Conservation (phyloP, 2,888 invertebrate species). For the Nebria brevicollis region DNA sequence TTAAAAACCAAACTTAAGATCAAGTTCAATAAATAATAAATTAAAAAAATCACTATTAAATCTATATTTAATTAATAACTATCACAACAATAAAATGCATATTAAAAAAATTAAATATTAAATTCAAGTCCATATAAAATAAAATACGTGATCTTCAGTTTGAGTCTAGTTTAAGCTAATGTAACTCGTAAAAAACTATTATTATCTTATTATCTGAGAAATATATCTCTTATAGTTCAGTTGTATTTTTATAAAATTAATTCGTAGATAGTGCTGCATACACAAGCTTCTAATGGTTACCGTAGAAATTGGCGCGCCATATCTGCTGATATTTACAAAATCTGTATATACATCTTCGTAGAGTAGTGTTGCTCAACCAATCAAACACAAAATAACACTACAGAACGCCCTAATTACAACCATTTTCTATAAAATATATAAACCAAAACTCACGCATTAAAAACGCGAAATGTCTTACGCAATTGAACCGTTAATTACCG, state of each 20-base stretch:
- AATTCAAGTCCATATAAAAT: too few species aligned
- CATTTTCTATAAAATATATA: not conserved
- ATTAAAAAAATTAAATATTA: too few species aligned
- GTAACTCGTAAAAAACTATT: not conserved
- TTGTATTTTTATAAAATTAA: not conserved
- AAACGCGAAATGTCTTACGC: too few species aligned
- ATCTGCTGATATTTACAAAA: not conserved
- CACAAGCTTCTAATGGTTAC: slow-evolving; percentile 8
- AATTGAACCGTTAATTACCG: too few species aligned
- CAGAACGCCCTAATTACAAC: not conserved
- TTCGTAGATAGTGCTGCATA: slow-evolving; percentile 16
- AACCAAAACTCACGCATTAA: too few species aligned
- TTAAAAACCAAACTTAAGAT: not conserved
- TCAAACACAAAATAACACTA: slow-evolving; percentile 6
- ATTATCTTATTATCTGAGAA: not conserved
- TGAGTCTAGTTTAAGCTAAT: not conserved
- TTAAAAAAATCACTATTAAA: too few species aligned
- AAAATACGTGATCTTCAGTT: not conserved
- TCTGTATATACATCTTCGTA: slow-evolving; percentile 13
- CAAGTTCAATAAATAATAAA: not conserved
- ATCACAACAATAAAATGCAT: too few species aligned
- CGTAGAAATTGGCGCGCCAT: slow-evolving; percentile 6
- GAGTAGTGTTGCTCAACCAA: slow-evolving; percentile 26
- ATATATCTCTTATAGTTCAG: not conserved
- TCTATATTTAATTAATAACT: too few species aligned